Percentiles rank a stretch among this genome's conserved stretches.
These are phyloP conservation scores for Panagrolaimus sp. DNA, from an alignment of 1,140 invertebrate genomes.

Conservation along the genomic window DNA sequence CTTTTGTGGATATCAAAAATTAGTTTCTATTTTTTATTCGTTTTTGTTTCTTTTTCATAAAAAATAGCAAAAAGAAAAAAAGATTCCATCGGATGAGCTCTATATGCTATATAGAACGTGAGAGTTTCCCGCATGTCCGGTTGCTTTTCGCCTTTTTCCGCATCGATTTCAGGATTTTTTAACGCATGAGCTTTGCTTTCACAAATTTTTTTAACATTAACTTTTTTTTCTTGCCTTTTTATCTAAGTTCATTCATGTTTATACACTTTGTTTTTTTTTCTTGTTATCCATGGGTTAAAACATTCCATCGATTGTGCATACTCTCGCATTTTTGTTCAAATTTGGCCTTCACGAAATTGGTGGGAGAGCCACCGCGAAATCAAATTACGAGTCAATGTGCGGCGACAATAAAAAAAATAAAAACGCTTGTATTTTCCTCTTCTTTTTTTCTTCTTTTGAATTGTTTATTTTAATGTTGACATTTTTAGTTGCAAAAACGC, in stretches of 20 bases:
- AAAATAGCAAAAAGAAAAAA: neutral
- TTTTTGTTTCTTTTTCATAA: neutral
- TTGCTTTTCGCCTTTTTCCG: conserved; percentile 5
- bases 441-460: conserved; percentile 6
- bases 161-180: conserved; percentile 17
- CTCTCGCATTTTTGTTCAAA: too few relatives aligned
- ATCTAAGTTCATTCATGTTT: conserved; percentile 8
- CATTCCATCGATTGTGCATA: too few relatives aligned
- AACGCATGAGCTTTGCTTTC: neutral
- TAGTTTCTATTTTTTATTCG: neutral
- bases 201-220: conserved; percentile 10
- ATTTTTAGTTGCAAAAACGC: neutral
- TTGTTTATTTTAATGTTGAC: neutral
- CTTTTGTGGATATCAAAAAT: neutral
- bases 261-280: conserved; percentile 3
- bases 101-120: conserved; percentile 9
- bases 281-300: neutral
- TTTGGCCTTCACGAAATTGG: too few relatives aligned
- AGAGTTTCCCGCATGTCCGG: conserved; percentile 12
- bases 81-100: conserved; percentile 5
- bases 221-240: neutral
- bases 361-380: neutral
- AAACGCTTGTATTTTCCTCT: neutral
- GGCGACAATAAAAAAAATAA: neutral
- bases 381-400: neutral